Evolutionary conservation across 1,140 invertebrate species (phyloP).

Genomic region (Steinernema feltiae): DNA sequence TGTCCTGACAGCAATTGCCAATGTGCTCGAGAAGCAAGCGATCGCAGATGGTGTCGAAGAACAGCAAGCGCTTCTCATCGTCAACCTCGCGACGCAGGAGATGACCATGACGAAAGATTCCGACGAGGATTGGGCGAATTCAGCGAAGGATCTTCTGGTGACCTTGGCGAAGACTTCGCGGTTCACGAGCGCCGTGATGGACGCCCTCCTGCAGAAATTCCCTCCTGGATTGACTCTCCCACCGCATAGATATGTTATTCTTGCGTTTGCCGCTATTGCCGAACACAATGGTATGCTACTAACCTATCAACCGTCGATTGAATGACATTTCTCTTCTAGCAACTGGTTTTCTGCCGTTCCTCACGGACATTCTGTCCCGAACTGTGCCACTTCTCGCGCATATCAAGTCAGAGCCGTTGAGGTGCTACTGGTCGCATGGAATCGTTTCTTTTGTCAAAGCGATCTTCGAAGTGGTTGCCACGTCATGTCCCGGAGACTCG

Average conservation of each 20-base stretch:
- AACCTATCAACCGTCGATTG: neutral
- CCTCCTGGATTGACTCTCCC: slow-evolving; percentile 44
- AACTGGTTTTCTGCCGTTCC: slow-evolving; percentile 47
- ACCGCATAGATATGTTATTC: slow-evolving; percentile 50
- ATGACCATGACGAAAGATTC: slow-evolving; percentile 53
- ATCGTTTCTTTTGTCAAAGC: slow-evolving; percentile 38
- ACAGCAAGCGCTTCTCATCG: slow-evolving; percentile 51
- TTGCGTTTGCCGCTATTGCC: slow-evolving; percentile 48
- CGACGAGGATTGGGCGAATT: slow-evolving; percentile 51
- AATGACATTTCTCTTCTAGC: slow-evolving; percentile 39
- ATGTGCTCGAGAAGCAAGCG: slow-evolving; percentile 31
- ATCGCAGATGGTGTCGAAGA: slow-evolving; percentile 46
- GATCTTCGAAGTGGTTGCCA: slow-evolving; percentile 31
- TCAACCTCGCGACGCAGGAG: slow-evolving; percentile 56
- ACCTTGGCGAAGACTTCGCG: slow-evolving; percentile 42
- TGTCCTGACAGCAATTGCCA: slow-evolving; percentile 35
- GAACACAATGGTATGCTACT: slow-evolving; percentile 50
- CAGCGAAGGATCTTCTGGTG: slow-evolving; percentile 53
- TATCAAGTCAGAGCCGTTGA: slow-evolving; percentile 48
- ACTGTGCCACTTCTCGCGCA: slow-evolving; percentile 50
- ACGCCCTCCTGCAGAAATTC: slow-evolving; percentile 52
- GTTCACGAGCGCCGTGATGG: slow-evolving; percentile 42
- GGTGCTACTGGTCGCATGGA: slow-evolving; percentile 32
- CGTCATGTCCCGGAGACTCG: slow-evolving; percentile 59
- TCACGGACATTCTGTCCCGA: slow-evolving; percentile 51